Conservation (phyloP, 2,888 invertebrate species). For the Rhamphomyia laevipes region DNA sequence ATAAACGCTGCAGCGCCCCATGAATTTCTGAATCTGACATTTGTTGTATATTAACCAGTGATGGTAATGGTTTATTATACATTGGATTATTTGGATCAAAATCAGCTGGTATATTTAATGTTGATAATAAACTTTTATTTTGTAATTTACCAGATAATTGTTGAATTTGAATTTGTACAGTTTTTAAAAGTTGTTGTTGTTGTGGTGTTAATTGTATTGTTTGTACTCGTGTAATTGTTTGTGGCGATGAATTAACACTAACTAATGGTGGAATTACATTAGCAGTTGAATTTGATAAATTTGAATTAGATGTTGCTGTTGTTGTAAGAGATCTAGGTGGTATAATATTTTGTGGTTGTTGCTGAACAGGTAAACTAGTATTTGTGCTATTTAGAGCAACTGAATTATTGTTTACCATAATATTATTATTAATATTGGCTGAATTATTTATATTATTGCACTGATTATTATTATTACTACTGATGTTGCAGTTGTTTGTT, state of each 20-base stretch:
- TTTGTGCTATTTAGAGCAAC: neutral
- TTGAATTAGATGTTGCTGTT: constrained; percentile 15
- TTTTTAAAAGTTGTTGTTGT: constrained; percentile 54
- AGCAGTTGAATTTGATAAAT: constrained; percentile 16
- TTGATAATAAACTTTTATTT: constrained; percentile 32
- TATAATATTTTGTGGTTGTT: constrained; percentile 9
- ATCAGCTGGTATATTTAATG: constrained; percentile 31
- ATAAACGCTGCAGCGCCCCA: constrained; percentile 45
- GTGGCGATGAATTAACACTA: constrained; percentile 18
- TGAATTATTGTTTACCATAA: constrained; percentile 7
- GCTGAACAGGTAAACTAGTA: constrained; percentile 10
- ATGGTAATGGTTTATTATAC: constrained; percentile 33
- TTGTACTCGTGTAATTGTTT: constrained; percentile 47
- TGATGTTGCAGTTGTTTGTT: constrained; percentile 6
- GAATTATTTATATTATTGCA: constrained; percentile 1
- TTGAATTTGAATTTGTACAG: constrained; percentile 57
- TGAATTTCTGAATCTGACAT: constrained; percentile 44
- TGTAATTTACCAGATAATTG: constrained; percentile 45
- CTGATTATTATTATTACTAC: constrained; percentile 8
- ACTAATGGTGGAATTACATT: constrained; percentile 19
- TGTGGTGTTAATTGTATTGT: constrained; percentile 63
- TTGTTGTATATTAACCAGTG: constrained; percentile 30
- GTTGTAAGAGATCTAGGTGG: constrained; percentile 8
- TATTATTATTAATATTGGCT: constrained; percentile 10
- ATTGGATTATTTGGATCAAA: constrained; percentile 32